Evolutionary conservation across 2,888 invertebrate genomes (phyloP), one percentile per base, ranked within the genome.

Genomic region (Homarus gammarus): DNA sequence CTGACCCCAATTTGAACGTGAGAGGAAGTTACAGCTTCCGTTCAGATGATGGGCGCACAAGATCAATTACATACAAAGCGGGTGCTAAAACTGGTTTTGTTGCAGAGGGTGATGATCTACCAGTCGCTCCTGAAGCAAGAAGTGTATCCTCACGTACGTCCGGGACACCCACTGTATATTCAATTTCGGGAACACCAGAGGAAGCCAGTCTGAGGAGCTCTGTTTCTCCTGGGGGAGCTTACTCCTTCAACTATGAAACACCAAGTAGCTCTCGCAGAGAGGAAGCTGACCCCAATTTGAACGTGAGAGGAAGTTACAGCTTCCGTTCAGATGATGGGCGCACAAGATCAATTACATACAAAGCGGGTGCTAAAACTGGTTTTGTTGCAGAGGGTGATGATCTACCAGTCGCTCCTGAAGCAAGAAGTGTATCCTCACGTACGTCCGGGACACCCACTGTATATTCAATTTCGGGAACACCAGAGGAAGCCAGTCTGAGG

Each of bases 101-200:
- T 49, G 90, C 92, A 51, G 89, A 87, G 12, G 92, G 90, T 18
- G 93, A 92, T 75, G 92, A 92, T 81, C 87, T 93, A 31, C 92
- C 92, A 82, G 79, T 68, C 18, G 87, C 78, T n/a, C 87, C 85
- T 33, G 86, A 56, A 31, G 81, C 38, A 44, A n/a, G 70, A 31
- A n/a, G n/a, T 51, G 73, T 75, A 1, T 44, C 51, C 12, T 5
- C 75, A n/a, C n/a, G n/a, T n/a, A n/a, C n/a, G n/a, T n/a, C n/a
- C n/a, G 0, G 3, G 5, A 31, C 3, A 27, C 27, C 27, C n/a
- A 6, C 27, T n/a, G 6, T 27, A 27, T 64, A 64, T 27, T 64
- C 64, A 31, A 8, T 12, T 1, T 27, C 27, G 6, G 64, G 64
- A 12, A 27, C 64, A 8, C 64, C 15, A 64, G 64, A 22, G 5